Conservation (phyloP, 2,113 vertebrate genomes). For the Prinia subflava region DNA sequence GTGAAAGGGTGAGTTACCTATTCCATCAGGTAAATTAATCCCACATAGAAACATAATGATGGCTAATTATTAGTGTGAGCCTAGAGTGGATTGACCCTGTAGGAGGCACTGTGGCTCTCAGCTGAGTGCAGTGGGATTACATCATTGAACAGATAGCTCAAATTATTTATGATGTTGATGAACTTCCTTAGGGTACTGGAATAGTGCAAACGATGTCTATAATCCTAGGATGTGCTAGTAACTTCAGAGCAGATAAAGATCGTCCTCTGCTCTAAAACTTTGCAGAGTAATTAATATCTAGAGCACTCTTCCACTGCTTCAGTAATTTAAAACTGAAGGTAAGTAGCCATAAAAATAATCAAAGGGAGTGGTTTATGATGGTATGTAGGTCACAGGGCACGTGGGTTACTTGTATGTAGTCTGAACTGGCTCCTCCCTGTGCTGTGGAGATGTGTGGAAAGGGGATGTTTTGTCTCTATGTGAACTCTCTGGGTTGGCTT, state of each 20-base stretch:
- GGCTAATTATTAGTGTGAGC: not conserved
- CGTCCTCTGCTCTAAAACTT: not conserved
- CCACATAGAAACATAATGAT: not conserved
- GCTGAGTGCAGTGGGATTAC: not conserved
- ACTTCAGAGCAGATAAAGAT: not conserved
- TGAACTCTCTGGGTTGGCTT: not conserved
- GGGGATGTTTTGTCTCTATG: not conserved
- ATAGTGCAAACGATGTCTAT: not conserved
- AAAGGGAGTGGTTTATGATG: not conserved
- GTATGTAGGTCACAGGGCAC: not conserved
- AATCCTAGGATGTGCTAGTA: not conserved
- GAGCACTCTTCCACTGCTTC: not conserved
- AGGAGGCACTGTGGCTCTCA: not conserved
- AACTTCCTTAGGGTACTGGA: not conserved
- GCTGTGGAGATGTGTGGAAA: not conserved
- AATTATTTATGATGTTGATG: not conserved
- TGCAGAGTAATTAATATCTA: not conserved
- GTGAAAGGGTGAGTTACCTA: not conserved
- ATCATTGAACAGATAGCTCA: not conserved
- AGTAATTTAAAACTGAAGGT: not conserved
- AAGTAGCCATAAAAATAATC: not conserved
- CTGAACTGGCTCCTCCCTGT: not conserved
- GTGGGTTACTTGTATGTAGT: not conserved
- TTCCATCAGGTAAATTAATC: not conserved
- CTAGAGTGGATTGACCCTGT: not conserved